A percentile compares a stretch with the other conserved stretches of the same genome.
Evolutionary conservation across 2,797 vertebrate species (phyloP).

Genomic region (Tangara arthus): DNA sequence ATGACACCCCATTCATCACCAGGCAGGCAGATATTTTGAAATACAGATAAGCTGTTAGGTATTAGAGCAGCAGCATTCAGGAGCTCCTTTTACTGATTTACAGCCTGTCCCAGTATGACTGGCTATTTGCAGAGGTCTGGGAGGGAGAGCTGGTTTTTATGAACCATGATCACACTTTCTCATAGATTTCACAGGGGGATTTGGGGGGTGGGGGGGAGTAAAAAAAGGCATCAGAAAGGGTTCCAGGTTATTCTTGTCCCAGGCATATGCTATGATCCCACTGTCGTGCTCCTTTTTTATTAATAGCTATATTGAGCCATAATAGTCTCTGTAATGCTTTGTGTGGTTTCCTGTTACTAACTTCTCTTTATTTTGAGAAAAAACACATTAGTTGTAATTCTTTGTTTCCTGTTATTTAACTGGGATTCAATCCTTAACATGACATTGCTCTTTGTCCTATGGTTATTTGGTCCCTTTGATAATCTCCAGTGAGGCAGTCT

Average conservation of each 20-base stretch:
- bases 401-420: constrained; percentile 1
- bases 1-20: constrained; percentile 76
- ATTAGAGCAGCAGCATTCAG: constrained; percentile 20
- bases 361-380: constrained; percentile 2
- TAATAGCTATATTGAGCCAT: background rate
- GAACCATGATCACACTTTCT: background rate
- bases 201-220: background rate
- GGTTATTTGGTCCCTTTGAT: constrained; percentile 43
- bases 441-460: background rate
- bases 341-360: background rate
- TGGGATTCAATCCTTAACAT: background rate
- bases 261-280: background rate
- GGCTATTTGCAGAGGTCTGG: background rate
- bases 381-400: background rate
- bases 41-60: constrained; percentile 71
- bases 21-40: constrained; percentile 67
- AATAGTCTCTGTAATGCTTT: background rate
- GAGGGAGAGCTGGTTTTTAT: background rate
- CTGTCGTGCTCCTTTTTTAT: background rate
- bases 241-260: constrained; percentile 7
- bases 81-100: constrained; percentile 58
- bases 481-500: background rate
- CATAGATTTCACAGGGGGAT: background rate
- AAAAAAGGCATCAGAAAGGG: background rate
- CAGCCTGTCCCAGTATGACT: constrained; percentile 31